Evolutionary conservation across 2,113 vertebrate species (phyloP).

Genomic region (Oxyruncus cristatus): DNA sequence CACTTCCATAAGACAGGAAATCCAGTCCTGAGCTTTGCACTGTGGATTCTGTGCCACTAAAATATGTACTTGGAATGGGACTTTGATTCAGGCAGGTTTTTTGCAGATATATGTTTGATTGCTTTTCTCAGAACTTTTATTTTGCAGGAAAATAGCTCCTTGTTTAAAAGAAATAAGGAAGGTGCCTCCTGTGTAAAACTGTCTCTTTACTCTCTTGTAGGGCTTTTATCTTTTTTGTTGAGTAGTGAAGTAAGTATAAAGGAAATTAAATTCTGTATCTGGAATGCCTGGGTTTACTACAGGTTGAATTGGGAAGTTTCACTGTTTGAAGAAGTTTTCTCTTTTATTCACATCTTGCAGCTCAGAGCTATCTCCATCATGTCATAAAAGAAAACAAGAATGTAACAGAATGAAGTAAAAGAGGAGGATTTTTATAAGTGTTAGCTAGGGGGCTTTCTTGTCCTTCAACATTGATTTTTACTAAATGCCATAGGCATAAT

Average conservation of each 20-base stretch:
- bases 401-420: conserved; percentile 16
- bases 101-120: background rate
- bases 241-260: background rate
- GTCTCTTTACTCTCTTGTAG: background rate
- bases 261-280: background rate
- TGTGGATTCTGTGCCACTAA: background rate
- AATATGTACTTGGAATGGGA: background rate
- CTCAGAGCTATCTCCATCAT: conserved; percentile 21
- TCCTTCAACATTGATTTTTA: conserved; percentile 60
- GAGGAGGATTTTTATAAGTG: conserved; percentile 16
- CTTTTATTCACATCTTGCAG: conserved; percentile 11
- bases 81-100: background rate
- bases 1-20: background rate
- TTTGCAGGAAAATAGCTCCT: background rate
- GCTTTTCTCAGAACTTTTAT: background rate
- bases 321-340: conserved; percentile 22
- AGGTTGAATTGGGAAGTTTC: conserved; percentile 14
- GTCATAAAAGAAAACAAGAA: conserved; percentile 28
- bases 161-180: background rate
- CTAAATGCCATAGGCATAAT: conserved; percentile 26
- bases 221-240: background rate
- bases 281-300: background rate
- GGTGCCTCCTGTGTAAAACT: background rate
- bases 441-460: conserved; percentile 28
- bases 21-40: background rate